Evolutionary conservation across 2,888 invertebrate species (phyloP), one percentile per base, ranked within the genome.

Genomic region (Orchesellides sinensis): DNA sequence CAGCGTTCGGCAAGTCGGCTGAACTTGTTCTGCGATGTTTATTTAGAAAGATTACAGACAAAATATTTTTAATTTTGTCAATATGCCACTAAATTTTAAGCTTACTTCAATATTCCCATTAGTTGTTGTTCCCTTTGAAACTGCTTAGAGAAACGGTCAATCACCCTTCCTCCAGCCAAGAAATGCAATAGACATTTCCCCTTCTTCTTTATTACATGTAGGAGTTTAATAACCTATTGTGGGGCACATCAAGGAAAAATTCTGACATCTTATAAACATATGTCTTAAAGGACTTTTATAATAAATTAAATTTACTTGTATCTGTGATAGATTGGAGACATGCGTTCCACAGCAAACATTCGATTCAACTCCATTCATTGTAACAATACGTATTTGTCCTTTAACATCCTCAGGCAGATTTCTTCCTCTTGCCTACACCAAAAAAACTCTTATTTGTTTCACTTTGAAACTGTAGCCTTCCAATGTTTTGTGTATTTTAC

Each of bases 321-420:
- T 88, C 84, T 92, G 91, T 35, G 93, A 92, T 32, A 96, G 91
- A 90, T 94, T 95, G 3, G 92, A 91, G 0, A 96, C 95, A 89
- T 96, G 96, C 0, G 96, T 96, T 0, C 96, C 96, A 90, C 96
- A 96, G 89, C 96, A 97, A 93, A 96, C 93, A 89, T 95, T 95
- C 81, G 93, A 92, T 87, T 96, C 96, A 59, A 96, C 90, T 21
- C 93, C 93, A 40, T 94, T 93, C 80, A 96, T 96, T 69, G 93
- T 92, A 40, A 97, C 93, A 1, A 96, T 93, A 69, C 96, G 91
- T 14, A 96, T 94, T 25, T 93, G 92, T 0, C 95, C 95, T 86
- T 92, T 92, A 87, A 95, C 95, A 89, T 96, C 96, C 80, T 94
- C 94, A 0, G 96, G 96, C 27, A 96, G 90, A 68, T 86, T 85